These are phyloP conservation scores for Criorhina ranunculi DNA, from an alignment of 2,888 invertebrate species.

Conservation along the genomic window DNA sequence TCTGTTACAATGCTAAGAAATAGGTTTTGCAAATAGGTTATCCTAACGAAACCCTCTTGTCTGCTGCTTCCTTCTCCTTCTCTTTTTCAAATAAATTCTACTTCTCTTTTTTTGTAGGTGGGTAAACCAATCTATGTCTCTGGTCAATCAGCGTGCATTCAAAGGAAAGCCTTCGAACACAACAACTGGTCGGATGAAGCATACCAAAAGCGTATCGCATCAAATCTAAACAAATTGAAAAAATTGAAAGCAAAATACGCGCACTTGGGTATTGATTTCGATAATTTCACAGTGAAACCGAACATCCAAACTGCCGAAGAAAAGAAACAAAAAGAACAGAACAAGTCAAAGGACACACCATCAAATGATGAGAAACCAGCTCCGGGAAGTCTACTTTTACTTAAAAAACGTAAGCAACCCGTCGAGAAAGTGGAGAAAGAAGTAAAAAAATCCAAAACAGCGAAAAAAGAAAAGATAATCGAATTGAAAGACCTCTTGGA, in stretches of 20 bases:
- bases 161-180: constrained; percentile 78
- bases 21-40: too few relatives aligned
- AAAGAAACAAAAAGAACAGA: constrained; percentile 52
- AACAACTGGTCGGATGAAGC: constrained; percentile 82
- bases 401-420: constrained; percentile 62
- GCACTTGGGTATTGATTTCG: constrained; percentile 81
- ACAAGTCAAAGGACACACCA: constrained; percentile 16
- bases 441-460: constrained; percentile 34
- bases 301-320: constrained; percentile 70
- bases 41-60: too few relatives aligned
- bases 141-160: constrained; percentile 78
- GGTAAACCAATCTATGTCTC: constrained; percentile 82
- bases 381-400: constrained; percentile 52
- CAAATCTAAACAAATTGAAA: constrained; percentile 79
- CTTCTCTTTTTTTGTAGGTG: constrained; percentile 77
- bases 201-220: constrained; percentile 80
- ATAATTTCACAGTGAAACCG: constrained; percentile 78
- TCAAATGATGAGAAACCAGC: constrained; percentile 15
- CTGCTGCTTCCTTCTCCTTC: too few relatives aligned
- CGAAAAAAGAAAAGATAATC: constrained; percentile 66
- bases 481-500: constrained; percentile 80
- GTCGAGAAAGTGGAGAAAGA: constrained; percentile 43
- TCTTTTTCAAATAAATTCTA: background rate
- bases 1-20: too few relatives aligned
- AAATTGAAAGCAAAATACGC: constrained; percentile 80